Evolutionary conservation across 2,113 vertebrate genomes (phyloP).

Genomic region (Eulacestoma nigropectus): DNA sequence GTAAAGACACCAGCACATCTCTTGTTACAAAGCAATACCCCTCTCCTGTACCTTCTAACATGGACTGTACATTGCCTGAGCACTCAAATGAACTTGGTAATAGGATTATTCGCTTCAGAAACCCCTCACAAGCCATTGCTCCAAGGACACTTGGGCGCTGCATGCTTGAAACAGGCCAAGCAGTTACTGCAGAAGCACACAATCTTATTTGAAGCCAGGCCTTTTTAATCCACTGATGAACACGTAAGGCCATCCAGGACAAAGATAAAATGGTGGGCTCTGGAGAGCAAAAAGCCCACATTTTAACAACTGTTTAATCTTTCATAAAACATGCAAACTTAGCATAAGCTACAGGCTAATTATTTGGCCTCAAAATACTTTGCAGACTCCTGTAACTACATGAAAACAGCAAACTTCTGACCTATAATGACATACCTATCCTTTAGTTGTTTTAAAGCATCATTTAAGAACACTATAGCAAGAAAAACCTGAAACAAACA

Average conservation of each 20-base stretch:
- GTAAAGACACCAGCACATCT: background rate
- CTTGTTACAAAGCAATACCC: background rate
- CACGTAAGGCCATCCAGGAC: background rate
- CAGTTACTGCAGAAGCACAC: background rate
- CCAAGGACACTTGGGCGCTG: background rate
- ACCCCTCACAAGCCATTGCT: background rate
- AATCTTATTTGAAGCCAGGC: background rate
- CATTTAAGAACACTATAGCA: background rate
- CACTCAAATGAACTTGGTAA: background rate
- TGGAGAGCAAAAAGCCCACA: background rate
- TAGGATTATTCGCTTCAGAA: background rate
- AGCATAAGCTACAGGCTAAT: background rate
- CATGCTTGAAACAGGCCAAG: background rate
- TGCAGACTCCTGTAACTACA: background rate
- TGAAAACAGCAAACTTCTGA: background rate
- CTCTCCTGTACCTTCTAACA: background rate
- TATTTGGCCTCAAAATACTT: background rate
- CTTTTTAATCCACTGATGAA: background rate
- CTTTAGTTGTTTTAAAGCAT: background rate
- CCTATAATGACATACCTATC: background rate
- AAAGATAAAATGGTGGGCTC: background rate
- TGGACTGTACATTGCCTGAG: fast-evolving
- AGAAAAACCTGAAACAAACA: background rate
- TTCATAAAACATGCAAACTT: background rate
- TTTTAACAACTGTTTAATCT: background rate